Evolutionary conservation across 2,888 invertebrate genomes (phyloP).

Genomic region (Zygogramma bicolorata): DNA sequence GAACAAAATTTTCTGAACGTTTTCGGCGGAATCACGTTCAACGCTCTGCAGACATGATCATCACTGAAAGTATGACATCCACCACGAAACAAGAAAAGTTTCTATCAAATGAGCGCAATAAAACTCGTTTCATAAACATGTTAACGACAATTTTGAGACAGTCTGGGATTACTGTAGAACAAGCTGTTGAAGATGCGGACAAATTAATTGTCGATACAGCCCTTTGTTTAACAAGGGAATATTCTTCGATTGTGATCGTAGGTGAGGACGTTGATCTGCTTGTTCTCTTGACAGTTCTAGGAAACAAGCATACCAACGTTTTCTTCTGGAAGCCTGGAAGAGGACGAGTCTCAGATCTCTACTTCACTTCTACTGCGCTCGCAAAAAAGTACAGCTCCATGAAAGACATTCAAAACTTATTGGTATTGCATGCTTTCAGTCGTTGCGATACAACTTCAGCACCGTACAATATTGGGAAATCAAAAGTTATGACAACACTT

Average conservation of each 20-base stretch:
- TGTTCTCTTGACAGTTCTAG: background rate
- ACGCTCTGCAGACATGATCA: background rate
- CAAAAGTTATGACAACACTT: too few relatives aligned
- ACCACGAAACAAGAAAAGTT: conserved; percentile 4
- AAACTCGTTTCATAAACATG: background rate
- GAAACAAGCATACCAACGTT: background rate
- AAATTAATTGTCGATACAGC: background rate
- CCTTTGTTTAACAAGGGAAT: background rate
- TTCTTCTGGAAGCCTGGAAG: too few relatives aligned
- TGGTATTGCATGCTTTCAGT: too few relatives aligned
- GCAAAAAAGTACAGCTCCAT: too few relatives aligned
- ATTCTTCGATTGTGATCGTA: background rate
- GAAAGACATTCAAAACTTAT: too few relatives aligned
- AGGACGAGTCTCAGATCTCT: too few relatives aligned
- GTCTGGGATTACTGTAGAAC: conserved; percentile 3
- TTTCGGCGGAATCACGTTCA: background rate
- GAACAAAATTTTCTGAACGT: background rate
- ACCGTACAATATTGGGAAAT: too few relatives aligned
- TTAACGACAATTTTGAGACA: background rate
- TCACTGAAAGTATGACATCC: background rate
- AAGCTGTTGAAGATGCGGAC: conserved; percentile 8
- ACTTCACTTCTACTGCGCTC: too few relatives aligned
- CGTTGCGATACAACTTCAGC: too few relatives aligned
- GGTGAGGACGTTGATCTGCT: background rate
- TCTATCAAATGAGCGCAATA: background rate